Evolutionary conservation across 1,140 invertebrate species (phyloP), one percentile per base, ranked within the genome.

Genomic region (Polyergus mexicanus): DNA sequence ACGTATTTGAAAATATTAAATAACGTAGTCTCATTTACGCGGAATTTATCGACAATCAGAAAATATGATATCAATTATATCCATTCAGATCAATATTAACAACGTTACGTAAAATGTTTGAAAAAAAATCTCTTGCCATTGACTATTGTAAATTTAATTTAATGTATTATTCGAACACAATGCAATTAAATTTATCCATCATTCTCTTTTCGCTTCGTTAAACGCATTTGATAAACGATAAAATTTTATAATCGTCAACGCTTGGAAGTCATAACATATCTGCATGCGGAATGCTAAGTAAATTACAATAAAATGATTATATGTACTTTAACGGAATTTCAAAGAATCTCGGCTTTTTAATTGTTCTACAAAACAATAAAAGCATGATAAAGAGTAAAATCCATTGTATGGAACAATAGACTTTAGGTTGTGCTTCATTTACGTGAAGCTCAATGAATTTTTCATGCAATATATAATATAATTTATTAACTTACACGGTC

Each of bases 141-240:
- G 1, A 62, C 62, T 62, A 85, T 75, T 60, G 54, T 84, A 62
- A 76, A 88, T 77, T 78, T 62, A 68, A 85, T 76, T 72, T 60
- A 41, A 63, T 32, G 13, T 62, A 5, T 58, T 19, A 65, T 11
- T 58, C 2, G 2, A 5, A 32, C 11, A 5, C 47, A 19, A 66
- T 62, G 74, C 75, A 60, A 74, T 75, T 71, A 11, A 75, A 60
- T 22, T n/a, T 35, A 77, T 32, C 62, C 3, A 11, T 11, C n/a
- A 35, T 44, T 85, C 85, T 62, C 54, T 72, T 38, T 25, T 65
- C 8, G 38, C 16, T 54, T 85, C 68, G 69, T 89, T 89, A 85
- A 85, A 60, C 28, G 47, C 13, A 78, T 74, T 63, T 58, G 68
- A 85, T 58, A 2, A 78, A 16, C 65, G 38, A 69, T 85, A 80